These are phyloP conservation scores for Lasius platythorax DNA, from an alignment of 2,888 invertebrate genomes.

Conservation along the genomic window DNA sequence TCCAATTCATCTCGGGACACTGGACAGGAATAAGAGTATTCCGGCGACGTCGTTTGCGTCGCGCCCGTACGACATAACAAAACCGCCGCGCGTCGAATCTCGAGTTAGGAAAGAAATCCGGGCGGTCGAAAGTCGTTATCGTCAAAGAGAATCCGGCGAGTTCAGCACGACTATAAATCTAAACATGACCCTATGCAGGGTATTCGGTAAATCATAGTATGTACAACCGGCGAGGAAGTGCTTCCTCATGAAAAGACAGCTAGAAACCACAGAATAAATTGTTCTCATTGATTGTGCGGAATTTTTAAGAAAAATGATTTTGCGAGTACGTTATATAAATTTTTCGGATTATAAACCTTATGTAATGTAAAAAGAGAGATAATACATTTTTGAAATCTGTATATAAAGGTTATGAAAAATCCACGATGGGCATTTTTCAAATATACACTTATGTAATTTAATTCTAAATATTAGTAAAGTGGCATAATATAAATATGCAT, in stretches of 20 bases:
- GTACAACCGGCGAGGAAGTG: conserved; percentile 29
- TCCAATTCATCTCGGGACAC: conserved; percentile 65
- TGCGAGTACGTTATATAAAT: neutral
- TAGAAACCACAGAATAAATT: conserved; percentile 26
- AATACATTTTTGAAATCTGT: neutral
- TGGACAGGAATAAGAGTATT: conserved; percentile 58
- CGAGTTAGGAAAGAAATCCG: conserved; percentile 5
- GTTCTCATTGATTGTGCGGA: conserved; percentile 11
- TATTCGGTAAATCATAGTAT: conserved; percentile 13
- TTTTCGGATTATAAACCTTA: neutral
- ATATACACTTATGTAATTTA: neutral
- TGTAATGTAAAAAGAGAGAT: neutral
- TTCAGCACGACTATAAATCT: conserved; percentile 24
- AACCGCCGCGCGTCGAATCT: conserved; percentile 5
- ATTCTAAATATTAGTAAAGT: neutral
- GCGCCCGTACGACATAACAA: conserved; percentile 23
- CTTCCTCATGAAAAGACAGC: conserved; percentile 1
- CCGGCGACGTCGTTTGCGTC: conserved; percentile 7
- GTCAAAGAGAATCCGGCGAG: conserved; percentile 6
- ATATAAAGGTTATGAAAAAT: neutral
- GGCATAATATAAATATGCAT: neutral
- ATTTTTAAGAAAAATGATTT: conserved; percentile 16
- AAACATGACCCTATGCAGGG: neutral
- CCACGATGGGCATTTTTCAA: neutral
- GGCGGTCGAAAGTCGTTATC: conserved; percentile 28